A percentile compares a stretch with the other conserved stretches of the same genome.
Evolutionary conservation across 2,113 vertebrate genomes (phyloP).

Genomic region (Coptodon rendalli): DNA sequence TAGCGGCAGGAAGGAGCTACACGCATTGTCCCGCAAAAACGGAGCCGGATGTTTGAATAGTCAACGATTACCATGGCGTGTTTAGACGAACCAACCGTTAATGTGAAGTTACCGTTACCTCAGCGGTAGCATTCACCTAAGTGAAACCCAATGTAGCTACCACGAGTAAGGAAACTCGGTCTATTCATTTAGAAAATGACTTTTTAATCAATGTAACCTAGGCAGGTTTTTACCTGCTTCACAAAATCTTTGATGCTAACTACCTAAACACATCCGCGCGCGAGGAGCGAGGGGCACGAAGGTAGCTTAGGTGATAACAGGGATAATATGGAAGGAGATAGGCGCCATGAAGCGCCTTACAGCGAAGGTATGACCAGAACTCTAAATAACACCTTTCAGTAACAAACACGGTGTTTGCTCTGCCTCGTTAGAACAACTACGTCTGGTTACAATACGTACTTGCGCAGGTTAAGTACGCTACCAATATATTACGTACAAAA

Average conservation of each 20-base stretch:
- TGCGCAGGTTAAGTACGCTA: background rate
- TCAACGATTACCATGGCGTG: background rate
- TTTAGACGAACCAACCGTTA: background rate
- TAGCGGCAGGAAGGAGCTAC: background rate
- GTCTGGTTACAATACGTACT: too few relatives aligned
- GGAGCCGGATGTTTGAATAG: background rate
- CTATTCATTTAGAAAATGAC: background rate
- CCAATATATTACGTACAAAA: background rate
- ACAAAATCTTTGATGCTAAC: background rate
- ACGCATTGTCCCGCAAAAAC: background rate
- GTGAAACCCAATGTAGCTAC: background rate
- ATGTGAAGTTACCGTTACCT: background rate
- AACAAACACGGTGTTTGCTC: background rate
- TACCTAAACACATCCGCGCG: background rate
- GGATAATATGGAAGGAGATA: conserved; percentile 27
- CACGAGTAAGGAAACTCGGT: background rate
- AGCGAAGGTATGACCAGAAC: background rate
- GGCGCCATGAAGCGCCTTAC: conserved; percentile 41
- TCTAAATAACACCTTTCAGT: background rate
- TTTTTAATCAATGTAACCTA: background rate
- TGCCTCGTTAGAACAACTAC: background rate
- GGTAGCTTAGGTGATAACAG: conserved; percentile 26
- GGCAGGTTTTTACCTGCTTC: background rate
- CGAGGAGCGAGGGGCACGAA: background rate
- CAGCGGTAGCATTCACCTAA: background rate